These are phyloP conservation scores for Hydrophis major DNA, from an alignment of 2,797 vertebrate species.

Conservation along the genomic window DNA sequence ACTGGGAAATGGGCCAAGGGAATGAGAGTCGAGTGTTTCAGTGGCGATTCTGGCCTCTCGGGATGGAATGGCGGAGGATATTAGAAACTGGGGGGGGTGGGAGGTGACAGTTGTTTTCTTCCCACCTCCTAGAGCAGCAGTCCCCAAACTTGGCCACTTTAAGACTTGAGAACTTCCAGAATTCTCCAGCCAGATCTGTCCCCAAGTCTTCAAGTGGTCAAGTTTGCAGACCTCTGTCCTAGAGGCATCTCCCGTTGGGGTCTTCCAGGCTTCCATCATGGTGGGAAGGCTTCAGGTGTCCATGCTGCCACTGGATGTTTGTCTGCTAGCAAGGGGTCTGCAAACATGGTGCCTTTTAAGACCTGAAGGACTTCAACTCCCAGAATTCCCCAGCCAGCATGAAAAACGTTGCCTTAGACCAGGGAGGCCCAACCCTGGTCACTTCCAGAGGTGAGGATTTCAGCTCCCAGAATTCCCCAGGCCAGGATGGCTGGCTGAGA, in stretches of 20 bases:
- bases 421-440: background rate
- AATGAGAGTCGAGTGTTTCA: accelerated
- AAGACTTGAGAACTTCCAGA: too few species aligned
- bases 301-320: background rate
- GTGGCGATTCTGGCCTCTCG: background rate
- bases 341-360: background rate
- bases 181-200: too few species aligned
- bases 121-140: background rate
- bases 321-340: background rate
- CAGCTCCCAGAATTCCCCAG: background rate
- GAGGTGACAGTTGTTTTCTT: background rate
- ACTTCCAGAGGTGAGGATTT: background rate
- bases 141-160: too few species aligned
- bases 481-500: too few species aligned
- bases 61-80: background rate
- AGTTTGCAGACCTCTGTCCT: background rate
- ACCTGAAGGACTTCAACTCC: background rate
- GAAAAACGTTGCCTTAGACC: background rate
- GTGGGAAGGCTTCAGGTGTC: background rate
- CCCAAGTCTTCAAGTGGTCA: too few species aligned
- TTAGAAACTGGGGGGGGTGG: background rate
- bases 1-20: background rate
- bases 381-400: background rate
- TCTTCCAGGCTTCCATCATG: background rate
- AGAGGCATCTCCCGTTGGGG: background rate